Conservation (phyloP, 2,113 vertebrate genomes). For the Oryzias woworae region DNA sequence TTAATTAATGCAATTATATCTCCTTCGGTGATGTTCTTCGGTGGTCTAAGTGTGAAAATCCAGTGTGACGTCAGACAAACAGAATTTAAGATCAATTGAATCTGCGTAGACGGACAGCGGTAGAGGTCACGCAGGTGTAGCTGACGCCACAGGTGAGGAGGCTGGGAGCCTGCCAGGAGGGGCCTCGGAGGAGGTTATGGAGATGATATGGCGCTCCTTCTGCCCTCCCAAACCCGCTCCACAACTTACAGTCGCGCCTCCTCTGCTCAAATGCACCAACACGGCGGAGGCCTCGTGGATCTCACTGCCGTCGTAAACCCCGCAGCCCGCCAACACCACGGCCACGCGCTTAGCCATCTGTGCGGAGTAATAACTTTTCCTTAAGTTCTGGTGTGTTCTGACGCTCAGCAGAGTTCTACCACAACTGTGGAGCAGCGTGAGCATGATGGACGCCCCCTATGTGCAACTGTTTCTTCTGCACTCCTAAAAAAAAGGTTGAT, state of each 20-base stretch:
- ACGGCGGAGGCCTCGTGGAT: conserved; percentile 77
- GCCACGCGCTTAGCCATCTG: conserved; percentile 78
- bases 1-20: too few relatives aligned
- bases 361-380: neutral
- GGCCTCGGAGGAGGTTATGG: neutral
- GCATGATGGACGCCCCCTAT: conserved; percentile 48
- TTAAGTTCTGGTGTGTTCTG: neutral
- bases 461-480: conserved; percentile 3
- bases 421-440: conserved; percentile 34
- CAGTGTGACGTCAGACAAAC: too few relatives aligned
- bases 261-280: conserved; percentile 78
- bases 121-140: too few relatives aligned
- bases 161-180: neutral
- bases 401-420: conserved; percentile 3
- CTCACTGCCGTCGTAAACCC: conserved; percentile 79
- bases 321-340: conserved; percentile 78
- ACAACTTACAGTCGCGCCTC: conserved; percentile 68
- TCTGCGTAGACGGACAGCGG: too few relatives aligned
- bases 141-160: too few relatives aligned
- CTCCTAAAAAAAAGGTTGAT: neutral
- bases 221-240: neutral
- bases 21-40: too few relatives aligned
- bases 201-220: neutral
- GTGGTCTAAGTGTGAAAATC: too few relatives aligned
- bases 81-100: too few relatives aligned